Conservation (phyloP, 2,888 invertebrate genomes). For the Prosapia bicincta region DNA sequence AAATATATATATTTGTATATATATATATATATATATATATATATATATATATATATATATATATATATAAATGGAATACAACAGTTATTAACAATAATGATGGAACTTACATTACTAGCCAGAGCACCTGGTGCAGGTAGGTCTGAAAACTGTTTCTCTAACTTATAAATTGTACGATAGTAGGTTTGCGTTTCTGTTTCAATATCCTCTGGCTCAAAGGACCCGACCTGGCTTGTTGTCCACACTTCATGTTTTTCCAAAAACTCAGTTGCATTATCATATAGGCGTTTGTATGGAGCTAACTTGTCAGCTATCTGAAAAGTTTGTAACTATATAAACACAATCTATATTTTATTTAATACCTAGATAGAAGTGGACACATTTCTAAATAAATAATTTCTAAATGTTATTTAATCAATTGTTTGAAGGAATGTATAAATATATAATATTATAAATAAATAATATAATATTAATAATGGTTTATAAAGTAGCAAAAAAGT, state of each 20-base stretch:
- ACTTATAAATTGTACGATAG: slow-evolving; percentile 75
- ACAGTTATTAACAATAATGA: too few species aligned
- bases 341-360: slow-evolving; percentile 1
- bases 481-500: too few species aligned
- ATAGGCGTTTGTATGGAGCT: slow-evolving; percentile 81
- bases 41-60: too few species aligned
- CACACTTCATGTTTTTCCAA: slow-evolving; percentile 76
- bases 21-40: too few species aligned
- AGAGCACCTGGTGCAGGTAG: slow-evolving; percentile 70
- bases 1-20: too few species aligned
- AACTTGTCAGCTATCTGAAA: slow-evolving; percentile 63
- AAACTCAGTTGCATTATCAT: slow-evolving; percentile 86
- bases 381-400: too few species aligned
- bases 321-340: too few species aligned
- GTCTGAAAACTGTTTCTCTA: slow-evolving; percentile 83
- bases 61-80: too few species aligned
- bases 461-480: too few species aligned
- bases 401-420: too few species aligned
- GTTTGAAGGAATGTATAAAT: too few species aligned
- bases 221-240: slow-evolving; percentile 81
- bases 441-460: too few species aligned
- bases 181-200: slow-evolving; percentile 71
- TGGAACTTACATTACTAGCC: slow-evolving; percentile 56
- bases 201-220: slow-evolving; percentile 83
- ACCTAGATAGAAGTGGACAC: neutral